Conservation (phyloP, 2,113 vertebrate species). For the Centropus unirufus region DNA sequence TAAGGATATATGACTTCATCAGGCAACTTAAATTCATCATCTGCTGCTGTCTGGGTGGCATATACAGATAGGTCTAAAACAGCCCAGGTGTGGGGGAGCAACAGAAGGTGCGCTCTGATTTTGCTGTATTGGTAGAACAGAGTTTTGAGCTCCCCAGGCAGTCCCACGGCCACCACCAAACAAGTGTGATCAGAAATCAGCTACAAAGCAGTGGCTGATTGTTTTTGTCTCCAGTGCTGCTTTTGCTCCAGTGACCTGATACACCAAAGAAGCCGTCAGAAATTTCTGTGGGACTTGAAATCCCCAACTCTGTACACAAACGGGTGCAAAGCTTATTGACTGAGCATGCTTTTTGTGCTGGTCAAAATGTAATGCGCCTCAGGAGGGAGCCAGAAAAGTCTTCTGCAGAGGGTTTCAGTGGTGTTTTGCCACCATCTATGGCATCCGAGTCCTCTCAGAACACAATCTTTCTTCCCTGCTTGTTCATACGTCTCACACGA, state of each 20-base stretch:
- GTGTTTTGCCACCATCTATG: background rate
- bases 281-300: background rate
- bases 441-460: background rate
- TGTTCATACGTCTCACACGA: rapidly evolving
- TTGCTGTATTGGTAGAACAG: background rate
- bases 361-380: background rate
- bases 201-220: background rate
- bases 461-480: background rate
- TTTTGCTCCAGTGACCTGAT: background rate
- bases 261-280: background rate
- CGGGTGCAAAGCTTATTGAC: rapidly evolving
- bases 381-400: background rate
- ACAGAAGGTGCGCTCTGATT: background rate
- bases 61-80: background rate
- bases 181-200: background rate
- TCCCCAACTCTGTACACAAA: background rate
- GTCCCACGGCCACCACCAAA: background rate
- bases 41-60: background rate
- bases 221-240: background rate
- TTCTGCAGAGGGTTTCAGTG: background rate
- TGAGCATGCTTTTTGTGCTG: background rate
- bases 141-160: background rate
- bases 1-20: background rate
- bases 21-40: background rate
- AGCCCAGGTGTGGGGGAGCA: background rate